Conservation (phyloP, 2,888 invertebrate species). For the Labia minor region DNA sequence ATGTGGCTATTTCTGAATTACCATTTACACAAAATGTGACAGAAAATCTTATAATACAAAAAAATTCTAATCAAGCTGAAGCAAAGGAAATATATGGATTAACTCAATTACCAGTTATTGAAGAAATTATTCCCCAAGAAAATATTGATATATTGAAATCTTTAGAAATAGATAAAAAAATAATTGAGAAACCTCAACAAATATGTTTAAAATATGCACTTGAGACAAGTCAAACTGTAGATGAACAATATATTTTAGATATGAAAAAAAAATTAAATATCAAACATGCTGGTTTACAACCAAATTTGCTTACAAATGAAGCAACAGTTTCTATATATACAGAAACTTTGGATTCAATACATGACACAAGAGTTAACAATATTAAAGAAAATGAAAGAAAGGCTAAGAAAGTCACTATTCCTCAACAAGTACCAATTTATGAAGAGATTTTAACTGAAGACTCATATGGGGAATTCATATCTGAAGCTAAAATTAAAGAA, state of each 20-base stretch:
- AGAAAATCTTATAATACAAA: neutral
- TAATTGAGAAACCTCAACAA: neutral
- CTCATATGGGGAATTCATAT: neutral
- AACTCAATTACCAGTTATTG: neutral
- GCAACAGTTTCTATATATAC: neutral
- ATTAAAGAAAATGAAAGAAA: constrained; percentile 14
- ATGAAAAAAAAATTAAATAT: no score
- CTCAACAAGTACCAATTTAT: constrained; percentile 19
- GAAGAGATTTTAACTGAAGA: constrained; percentile 15
- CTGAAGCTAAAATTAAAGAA: constrained; percentile 1
- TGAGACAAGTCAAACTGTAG: neutral
- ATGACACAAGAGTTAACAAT: neutral
- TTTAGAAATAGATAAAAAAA: neutral
- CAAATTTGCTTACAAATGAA: neutral
- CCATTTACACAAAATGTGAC: neutral
- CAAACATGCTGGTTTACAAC: neutral
- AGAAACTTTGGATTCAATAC: neutral
- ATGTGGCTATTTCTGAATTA: constrained; percentile 29
- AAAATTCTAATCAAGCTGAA: neutral
- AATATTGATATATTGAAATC: neutral
- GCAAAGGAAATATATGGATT: neutral
- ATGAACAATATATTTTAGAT: neutral
- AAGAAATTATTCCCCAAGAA: constrained; percentile 14
- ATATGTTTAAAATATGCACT: constrained; percentile 4
- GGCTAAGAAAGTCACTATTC: constrained; percentile 18